Evolutionary conservation across 2,888 invertebrate genomes (phyloP).

Genomic region (Xestia c-nigrum): DNA sequence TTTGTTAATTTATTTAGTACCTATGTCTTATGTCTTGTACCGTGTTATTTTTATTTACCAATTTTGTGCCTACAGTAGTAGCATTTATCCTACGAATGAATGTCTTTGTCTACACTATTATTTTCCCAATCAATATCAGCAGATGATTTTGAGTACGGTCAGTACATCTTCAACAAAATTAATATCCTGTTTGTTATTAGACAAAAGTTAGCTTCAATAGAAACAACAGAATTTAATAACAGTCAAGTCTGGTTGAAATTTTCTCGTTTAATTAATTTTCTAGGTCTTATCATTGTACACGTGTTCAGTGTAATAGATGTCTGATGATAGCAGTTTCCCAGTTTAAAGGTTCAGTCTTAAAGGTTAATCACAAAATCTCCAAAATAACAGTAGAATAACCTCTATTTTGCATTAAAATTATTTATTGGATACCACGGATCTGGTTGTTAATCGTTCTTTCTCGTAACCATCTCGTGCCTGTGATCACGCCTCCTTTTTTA

Average conservation of each 20-base stretch:
- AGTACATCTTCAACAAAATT: background rate
- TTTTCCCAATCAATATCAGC: background rate
- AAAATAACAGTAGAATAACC: background rate
- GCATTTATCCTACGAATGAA: too few species aligned
- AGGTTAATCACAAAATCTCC: background rate
- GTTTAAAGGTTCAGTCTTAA: background rate
- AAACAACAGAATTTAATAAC: background rate
- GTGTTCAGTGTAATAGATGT: background rate
- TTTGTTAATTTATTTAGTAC: too few species aligned
- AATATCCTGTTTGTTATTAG: background rate
- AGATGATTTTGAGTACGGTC: background rate
- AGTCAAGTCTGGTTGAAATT: background rate
- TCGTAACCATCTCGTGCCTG: too few species aligned
- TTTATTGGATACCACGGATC: too few species aligned
- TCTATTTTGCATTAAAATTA: background rate
- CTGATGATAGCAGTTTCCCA: background rate
- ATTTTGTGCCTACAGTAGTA: too few species aligned
- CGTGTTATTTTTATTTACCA: background rate
- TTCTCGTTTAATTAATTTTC: constrained; percentile 1
- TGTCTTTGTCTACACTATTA: background rate
- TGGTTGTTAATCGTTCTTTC: too few species aligned
- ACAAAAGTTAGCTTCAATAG: background rate
- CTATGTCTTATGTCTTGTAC: too few species aligned
- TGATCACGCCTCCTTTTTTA: too few species aligned
- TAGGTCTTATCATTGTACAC: background rate